These are phyloP conservation scores for Oreochromis tanganicae DNA, from an alignment of 2,113 vertebrate species.

Conservation along the genomic window DNA sequence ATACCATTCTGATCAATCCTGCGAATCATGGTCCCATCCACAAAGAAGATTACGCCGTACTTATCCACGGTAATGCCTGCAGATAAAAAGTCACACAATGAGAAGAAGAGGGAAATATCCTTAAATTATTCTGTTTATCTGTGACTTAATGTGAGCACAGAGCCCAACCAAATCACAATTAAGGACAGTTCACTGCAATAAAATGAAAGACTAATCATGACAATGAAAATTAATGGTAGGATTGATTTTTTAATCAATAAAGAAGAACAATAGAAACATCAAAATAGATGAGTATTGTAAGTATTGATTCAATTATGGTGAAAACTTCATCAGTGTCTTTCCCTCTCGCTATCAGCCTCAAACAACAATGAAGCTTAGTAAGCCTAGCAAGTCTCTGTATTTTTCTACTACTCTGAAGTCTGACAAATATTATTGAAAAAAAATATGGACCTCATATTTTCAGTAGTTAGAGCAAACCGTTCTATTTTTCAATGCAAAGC, in stretches of 20 bases:
- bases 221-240: conserved; percentile 24
- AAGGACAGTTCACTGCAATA: neutral
- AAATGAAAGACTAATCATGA: conserved; percentile 25
- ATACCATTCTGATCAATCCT: conserved; percentile 95
- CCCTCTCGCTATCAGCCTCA: neutral
- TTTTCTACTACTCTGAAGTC: neutral
- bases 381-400: neutral
- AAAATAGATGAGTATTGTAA: conserved; percentile 24
- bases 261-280: conserved; percentile 47
- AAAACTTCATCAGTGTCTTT: conserved; percentile 18
- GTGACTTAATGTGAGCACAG: conserved; percentile 8
- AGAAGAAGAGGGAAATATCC: neutral
- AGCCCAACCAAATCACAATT: conserved; percentile 13
- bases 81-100: neutral
- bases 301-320: conserved; percentile 37
- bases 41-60: conserved; percentile 92
- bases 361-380: neutral
- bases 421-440: neutral
- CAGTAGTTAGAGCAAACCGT: neutral
- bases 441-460: neutral
- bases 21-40: conserved; percentile 96
- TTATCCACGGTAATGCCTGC: conserved; percentile 96
- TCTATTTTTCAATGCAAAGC: neutral
- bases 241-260: conserved; percentile 45
- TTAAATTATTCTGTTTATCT: conserved; percentile 31